Evolutionary conservation across 2,797 vertebrate genomes (phyloP), one percentile per base, ranked within the genome.

Genomic region (Neosilurus mollespiculum): DNA sequence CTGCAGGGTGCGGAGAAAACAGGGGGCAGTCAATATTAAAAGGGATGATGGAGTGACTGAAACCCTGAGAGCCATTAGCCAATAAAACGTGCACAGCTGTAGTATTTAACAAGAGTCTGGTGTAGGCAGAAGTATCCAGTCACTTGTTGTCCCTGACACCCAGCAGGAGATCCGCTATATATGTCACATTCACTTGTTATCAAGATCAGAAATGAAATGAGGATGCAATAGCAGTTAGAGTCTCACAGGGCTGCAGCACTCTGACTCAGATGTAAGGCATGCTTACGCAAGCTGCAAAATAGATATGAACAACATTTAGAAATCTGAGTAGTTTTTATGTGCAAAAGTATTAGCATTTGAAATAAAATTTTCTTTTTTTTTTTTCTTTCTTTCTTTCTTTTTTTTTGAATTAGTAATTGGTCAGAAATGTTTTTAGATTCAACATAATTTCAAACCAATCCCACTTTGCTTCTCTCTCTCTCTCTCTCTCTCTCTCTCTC

Each of bases 1-100:
- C 24, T 54, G 67, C 67, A 43, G 26, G 26, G 51, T 79, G 24
- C 26, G 43, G 66, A 72, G 20, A 79, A 59, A 59, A 51, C 24
- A 20, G 24, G 16, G 59, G 56, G 14, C 73, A 59, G 54, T 75
- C 56, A 20, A 22, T 59, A 58, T 59, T 37, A 76, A 76, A 76
- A 61, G 37, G 73, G 20, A 77, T 22, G 56, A 61, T 61, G 3
- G 22, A 24, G 11, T 26, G 34, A n/a, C 7, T 67, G 24, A 56
- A 65, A 15, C 56, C 18, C 43, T 54, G 26, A 79, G 59, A 53
- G 43, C 62, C 43, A 43, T 43, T 34, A 20, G 9, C 59, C 7
- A 72, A 72, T 64, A 71, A 53, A 66, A 65, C 69, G 73, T 59
- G 18, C 9, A 66, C 59, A 80, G 75, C 56, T 84, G 30, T 64